phyloP scores from a whole-genome alignment of 2,113 vertebrate genomes.

The Antechinus stuartii region DNA sequence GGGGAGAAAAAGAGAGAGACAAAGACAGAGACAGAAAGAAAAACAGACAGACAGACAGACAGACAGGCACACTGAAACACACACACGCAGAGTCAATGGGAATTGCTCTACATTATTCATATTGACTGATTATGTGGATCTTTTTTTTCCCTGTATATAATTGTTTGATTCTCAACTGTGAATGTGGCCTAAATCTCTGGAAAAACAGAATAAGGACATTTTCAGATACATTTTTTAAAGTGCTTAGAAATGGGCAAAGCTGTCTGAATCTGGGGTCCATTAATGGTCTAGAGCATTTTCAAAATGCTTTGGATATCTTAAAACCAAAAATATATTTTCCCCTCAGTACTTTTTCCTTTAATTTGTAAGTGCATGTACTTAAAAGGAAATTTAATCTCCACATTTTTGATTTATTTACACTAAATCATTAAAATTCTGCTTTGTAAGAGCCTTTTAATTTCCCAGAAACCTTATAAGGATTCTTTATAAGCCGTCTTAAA shows the following conservation, averaged over 20 bases:
- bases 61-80: too few species aligned
- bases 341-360: constrained; percentile 11
- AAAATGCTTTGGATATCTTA: background rate
- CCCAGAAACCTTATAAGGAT: constrained; percentile 3
- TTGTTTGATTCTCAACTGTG: background rate
- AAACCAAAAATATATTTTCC: background rate
- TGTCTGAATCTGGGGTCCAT: background rate
- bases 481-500: background rate
- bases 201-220: background rate
- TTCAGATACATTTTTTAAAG: background rate
- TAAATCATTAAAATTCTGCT: background rate
- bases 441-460: constrained; percentile 24
- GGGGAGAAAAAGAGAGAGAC: background rate
- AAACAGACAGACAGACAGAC: too few species aligned
- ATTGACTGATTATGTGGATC: background rate
- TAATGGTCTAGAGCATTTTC: background rate
- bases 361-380: constrained; percentile 30
- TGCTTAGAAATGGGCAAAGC: constrained; percentile 8
- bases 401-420: constrained; percentile 23
- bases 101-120: background rate
- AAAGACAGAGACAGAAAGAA: background rate
- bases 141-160: background rate
- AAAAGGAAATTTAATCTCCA: constrained; percentile 34
- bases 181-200: background rate
- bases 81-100: background rate